Percentiles rank a stretch among this genome's conserved stretches.
phyloP scores from a whole-genome alignment of 2,113 vertebrate genomes.

The Dipodomys merriami region DNA sequence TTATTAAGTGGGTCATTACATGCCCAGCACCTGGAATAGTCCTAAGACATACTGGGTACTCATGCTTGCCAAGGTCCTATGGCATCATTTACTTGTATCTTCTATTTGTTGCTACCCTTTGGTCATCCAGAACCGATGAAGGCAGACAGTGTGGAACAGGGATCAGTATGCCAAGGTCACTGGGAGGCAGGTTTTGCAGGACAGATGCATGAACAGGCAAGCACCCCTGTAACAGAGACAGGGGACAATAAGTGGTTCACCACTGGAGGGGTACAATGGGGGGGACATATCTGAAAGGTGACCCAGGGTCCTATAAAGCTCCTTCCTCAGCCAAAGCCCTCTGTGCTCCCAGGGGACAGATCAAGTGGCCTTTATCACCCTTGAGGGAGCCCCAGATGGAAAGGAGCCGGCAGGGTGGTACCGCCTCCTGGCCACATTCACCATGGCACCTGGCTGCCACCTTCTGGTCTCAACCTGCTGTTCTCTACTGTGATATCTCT shows the following conservation, averaged over 20 bases:
- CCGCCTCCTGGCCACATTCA: not conserved
- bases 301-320: no score
- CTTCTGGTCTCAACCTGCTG: not conserved
- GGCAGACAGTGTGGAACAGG: no score
- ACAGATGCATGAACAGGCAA: not conserved
- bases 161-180: not conserved
- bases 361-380: not conserved
- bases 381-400: not conserved
- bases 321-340: no score
- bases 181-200: not conserved
- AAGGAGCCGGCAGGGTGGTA: not conserved
- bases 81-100: not conserved
- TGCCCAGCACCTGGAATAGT: not conserved
- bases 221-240: not conserved
- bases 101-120: not conserved
- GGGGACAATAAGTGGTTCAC: not conserved
- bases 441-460: not conserved
- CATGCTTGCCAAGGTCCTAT: not conserved
- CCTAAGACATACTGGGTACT: rapidly evolving
- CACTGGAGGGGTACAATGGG: no score
- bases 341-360: no score
- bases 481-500: not conserved
- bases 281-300: no score
- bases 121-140: not conserved
- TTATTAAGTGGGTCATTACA: not conserved